Evolutionary conservation across 2,113 vertebrate species (phyloP).

Genomic region (Oostethus manadensis): DNA sequence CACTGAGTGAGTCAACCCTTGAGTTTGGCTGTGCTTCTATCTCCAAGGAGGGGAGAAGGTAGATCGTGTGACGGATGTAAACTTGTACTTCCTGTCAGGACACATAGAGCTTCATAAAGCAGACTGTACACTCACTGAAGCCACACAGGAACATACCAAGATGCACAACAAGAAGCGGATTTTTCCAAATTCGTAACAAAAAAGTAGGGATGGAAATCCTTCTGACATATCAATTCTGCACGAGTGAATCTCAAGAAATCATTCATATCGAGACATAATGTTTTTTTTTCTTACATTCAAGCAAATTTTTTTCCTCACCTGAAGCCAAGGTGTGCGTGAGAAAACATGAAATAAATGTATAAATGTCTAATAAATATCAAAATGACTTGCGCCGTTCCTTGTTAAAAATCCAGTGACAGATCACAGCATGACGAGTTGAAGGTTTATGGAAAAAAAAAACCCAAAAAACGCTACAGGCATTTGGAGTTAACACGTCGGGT

Average conservation of each 20-base stretch:
- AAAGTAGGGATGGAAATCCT: conserved; percentile 2
- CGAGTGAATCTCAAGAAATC: conserved; percentile 13
- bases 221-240: too few species aligned
- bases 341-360: conserved; percentile 23
- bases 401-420: conserved; percentile 19
- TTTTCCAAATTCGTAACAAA: neutral
- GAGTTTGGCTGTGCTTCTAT: conserved; percentile 43
- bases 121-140: conserved; percentile 30
- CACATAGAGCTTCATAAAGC: conserved; percentile 37
- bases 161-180: conserved; percentile 15
- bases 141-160: conserved; percentile 21
- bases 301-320: conserved; percentile 23
- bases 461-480: conserved; percentile 59
- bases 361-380: conserved; percentile 31
- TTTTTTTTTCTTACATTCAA: conserved; percentile 50
- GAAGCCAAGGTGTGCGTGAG: conserved; percentile 18
- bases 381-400: conserved; percentile 24
- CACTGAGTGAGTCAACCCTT: conserved; percentile 13
- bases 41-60: conserved; percentile 23
- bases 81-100: conserved; percentile 34
- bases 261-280: conserved; percentile 14
- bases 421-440: conserved; percentile 45
- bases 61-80: conserved; percentile 40
- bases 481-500: conserved; percentile 42
- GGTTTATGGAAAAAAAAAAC: conserved; percentile 30